phyloP scores from a whole-genome alignment of 2,888 invertebrate genomes.

The Cyclophora albipunctata region DNA sequence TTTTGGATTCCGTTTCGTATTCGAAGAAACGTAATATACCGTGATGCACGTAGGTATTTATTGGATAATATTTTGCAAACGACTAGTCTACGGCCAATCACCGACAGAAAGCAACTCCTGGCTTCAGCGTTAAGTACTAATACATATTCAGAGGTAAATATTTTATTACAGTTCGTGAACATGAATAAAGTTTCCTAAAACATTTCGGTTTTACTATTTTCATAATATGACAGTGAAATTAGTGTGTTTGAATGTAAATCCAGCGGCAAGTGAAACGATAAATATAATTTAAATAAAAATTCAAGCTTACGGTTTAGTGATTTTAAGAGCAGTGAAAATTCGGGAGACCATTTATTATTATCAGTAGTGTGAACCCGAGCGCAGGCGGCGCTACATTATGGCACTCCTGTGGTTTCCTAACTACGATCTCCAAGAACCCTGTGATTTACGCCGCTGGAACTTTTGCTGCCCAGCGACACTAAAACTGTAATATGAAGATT shows the following conservation, averaged over 20 bases:
- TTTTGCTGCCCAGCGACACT: slow-evolving; percentile 33
- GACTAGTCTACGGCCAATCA: slow-evolving; percentile 35
- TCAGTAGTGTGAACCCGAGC: slow-evolving; percentile 32
- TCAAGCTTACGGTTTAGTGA: slow-evolving; percentile 22
- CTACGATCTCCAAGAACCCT: slow-evolving; percentile 40
- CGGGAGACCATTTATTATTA: slow-evolving; percentile 45
- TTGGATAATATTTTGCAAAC: slow-evolving; percentile 31
- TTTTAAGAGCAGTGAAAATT: slow-evolving; percentile 35
- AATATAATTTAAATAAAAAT: slow-evolving; percentile 10
- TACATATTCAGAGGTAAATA: slow-evolving; percentile 4
- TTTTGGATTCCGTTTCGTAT: slow-evolving; percentile 12
- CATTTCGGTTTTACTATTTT: too few relatives aligned
- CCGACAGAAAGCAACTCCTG: slow-evolving; percentile 31
- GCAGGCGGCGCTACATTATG: slow-evolving; percentile 36
- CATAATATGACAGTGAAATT: too few relatives aligned
- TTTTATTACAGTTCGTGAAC: slow-evolving; percentile 3
- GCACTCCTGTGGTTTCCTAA: slow-evolving; percentile 48
- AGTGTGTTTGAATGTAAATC: too few relatives aligned
- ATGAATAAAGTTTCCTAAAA: too few relatives aligned
- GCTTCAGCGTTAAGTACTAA: slow-evolving; percentile 5
- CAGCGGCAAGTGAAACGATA: neutral
- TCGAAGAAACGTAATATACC: slow-evolving; percentile 6
- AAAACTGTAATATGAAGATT: slow-evolving; percentile 38
- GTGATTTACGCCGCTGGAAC: slow-evolving; percentile 42
- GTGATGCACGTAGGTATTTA: slow-evolving; percentile 33